Percentiles rank a stretch among this genome's conserved stretches.
Conservation (phyloP, 2,797 vertebrate species). For the Buceros bicornis region DNA sequence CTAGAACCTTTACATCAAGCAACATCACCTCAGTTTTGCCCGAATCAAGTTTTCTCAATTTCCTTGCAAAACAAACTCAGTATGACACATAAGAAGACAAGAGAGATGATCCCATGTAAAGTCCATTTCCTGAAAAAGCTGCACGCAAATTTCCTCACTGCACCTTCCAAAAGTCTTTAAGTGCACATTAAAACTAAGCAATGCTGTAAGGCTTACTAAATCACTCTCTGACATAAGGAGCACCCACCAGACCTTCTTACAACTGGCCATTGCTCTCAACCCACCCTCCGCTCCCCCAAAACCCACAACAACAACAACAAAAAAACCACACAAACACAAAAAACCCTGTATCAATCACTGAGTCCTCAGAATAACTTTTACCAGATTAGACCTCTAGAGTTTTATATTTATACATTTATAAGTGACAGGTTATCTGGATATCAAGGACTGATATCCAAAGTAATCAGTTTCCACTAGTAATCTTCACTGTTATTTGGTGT, state of each 20-base stretch:
- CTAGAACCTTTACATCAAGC: background rate
- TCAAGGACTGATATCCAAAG: background rate
- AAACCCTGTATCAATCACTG: background rate
- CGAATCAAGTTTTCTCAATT: background rate
- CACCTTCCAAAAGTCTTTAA: conserved; percentile 20
- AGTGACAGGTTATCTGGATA: background rate
- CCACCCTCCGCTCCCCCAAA: rapidly evolving
- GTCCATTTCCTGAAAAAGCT: conserved; percentile 30
- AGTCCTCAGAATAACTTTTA: background rate
- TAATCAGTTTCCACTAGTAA: background rate
- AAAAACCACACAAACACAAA: background rate
- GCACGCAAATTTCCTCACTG: background rate
- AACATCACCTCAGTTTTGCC: background rate
- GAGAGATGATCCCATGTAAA: conserved; percentile 34
- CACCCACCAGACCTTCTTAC: background rate
- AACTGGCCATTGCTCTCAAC: background rate
- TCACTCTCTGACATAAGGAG: background rate
- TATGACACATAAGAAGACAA: background rate
- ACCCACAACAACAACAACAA: background rate
- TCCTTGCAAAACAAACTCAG: conserved; percentile 18
- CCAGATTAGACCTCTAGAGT: background rate
- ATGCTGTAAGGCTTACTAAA: background rate
- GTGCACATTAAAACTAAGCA: conserved; percentile 15
- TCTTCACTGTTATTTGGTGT: background rate
- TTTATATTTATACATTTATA: background rate